Evolutionary conservation across 2,113 vertebrate species (phyloP).

Genomic region (human): GRCh38 chrX:34138001-34138500

Average conservation of each 20-base stretch:
- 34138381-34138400: no score
- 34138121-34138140: neutral
- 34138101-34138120: neutral
- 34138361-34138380: no score
- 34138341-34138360: no score
- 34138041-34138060: neutral
- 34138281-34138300: rapidly evolving
- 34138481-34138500: no score
- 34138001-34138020: neutral
- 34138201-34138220: neutral
- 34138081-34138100: neutral
- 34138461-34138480: no score
- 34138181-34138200: neutral
- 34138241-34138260: neutral
- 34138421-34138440: no score
- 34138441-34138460: no score
- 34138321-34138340: no score
- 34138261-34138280: neutral
- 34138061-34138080: neutral
- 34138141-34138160: neutral
- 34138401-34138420: no score
- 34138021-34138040: neutral
- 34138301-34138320: no score
- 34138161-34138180: neutral
- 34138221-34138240: neutral